Evolutionary conservation across 2,113 vertebrate genomes (phyloP), one percentile per base, ranked within the genome.

Genomic region (Cromileptes altivelis): DNA sequence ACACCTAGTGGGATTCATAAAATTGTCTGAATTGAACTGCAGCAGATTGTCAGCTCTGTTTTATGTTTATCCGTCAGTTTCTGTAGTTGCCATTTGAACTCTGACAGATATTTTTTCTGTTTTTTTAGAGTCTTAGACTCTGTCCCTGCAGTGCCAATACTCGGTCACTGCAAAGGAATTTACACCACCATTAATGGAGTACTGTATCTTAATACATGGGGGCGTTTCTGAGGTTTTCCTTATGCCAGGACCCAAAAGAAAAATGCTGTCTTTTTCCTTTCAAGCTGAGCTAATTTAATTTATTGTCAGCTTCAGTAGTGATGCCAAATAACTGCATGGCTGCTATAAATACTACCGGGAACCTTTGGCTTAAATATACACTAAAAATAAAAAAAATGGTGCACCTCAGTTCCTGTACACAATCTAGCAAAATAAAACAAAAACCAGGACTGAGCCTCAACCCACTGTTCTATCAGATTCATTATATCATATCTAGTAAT

Each of bases 161-260:
- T 40, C 27, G 84, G 50, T 75, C 58, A 52, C 69, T 74, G 63
- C 6, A 33, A 62, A 75, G 67, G 53, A 53, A 55, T 75, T 75
- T 47, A 60, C 63, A 75, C 19, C 30, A 42, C 45, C n/a, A 42
- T 74, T 74, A 65, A 45, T 25, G 11, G 63, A 17, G 56, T 8
- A 8, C 19, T 37, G 37, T 11, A 61, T n/a, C 50, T 53, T 30
- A 75, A 53, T 68, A 75, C 27, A 42, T 55, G 8, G 10, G 3
- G 10, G 21, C 15, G 2, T 60, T 67, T 18, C 50, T 75, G n/a
- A 61, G 52, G 11, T 37, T 49, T 37, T 30, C 12, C 3, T 53
- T 17, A 63, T 25, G 30, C n/a, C 23, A 18, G 25, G 23, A 27
- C 23, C 57, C 7, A 62, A 67, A 33, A 67, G 4, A 56, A 10